These are phyloP conservation scores for Girardinus metallicus DNA, from an alignment of 2,797 vertebrate species.

Conservation along the genomic window DNA sequence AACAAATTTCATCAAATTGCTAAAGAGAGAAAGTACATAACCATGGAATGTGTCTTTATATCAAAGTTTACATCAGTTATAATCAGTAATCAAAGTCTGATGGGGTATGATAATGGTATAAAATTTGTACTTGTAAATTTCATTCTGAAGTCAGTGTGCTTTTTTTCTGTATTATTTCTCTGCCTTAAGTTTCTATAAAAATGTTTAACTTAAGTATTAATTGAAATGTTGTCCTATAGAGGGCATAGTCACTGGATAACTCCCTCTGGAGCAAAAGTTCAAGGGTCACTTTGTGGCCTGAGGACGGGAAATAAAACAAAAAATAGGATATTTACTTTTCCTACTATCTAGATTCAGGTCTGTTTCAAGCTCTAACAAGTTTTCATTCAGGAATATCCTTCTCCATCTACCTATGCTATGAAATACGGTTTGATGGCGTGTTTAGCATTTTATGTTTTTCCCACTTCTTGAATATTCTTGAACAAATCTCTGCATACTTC, in stretches of 20 bases:
- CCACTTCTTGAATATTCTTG: neutral
- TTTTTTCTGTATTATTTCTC: no score
- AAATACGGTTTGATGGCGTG: neutral
- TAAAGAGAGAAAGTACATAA: neutral
- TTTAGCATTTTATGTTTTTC: neutral
- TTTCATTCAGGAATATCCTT: neutral
- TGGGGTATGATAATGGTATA: neutral
- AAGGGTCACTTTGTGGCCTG: no score
- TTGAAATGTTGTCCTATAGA: no score
- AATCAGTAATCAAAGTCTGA: neutral
- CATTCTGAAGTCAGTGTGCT: no score
- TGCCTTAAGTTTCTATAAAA: no score
- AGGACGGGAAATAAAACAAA: neutral
- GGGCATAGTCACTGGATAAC: no score
- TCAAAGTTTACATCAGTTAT: neutral
- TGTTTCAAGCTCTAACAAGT: neutral
- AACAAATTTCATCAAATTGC: conserved; percentile 1
- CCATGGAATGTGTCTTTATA: neutral
- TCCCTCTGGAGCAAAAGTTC: no score
- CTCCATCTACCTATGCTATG: neutral
- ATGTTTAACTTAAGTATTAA: no score
- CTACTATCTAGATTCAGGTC: neutral
- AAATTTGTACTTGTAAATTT: no score
- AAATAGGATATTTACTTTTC: neutral
- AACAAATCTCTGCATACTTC: neutral